phyloP scores from a whole-genome alignment of 1,140 invertebrate species.

The Stratiolaelaps scimitus region DNA sequence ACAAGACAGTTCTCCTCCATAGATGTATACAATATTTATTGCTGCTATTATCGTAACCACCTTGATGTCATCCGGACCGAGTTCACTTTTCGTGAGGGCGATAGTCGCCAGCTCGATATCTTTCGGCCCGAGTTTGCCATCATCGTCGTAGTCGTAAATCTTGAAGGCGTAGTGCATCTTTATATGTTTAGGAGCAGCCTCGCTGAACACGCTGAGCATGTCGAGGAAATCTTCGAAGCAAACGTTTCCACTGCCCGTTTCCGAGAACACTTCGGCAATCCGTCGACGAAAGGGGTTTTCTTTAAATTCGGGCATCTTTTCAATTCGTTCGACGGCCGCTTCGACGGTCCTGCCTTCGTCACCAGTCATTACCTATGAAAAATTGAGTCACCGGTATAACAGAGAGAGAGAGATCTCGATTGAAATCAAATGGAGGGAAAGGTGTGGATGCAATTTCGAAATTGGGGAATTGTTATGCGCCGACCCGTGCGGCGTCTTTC shows the following conservation, averaged over 20 bases:
- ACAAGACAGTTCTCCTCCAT: too few species aligned
- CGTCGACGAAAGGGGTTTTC: slow-evolving; percentile 89
- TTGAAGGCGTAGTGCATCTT: slow-evolving; percentile 51
- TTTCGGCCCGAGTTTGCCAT: slow-evolving; percentile 64
- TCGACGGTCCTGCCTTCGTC: slow-evolving; percentile 61
- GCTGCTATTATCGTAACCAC: too few species aligned
- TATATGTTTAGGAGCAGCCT: slow-evolving; percentile 47
- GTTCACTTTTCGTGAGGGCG: slow-evolving; percentile 67
- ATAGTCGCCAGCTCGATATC: slow-evolving; percentile 71
- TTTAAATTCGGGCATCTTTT: slow-evolving; percentile 67
- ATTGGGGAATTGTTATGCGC: too few species aligned
- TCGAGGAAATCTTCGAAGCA: slow-evolving; percentile 54
- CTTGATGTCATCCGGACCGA: slow-evolving; percentile 63
- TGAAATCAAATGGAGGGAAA: too few species aligned
- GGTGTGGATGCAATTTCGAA: too few species aligned
- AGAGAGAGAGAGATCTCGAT: too few species aligned
- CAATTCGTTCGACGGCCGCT: slow-evolving; percentile 62
- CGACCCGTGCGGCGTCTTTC: too few species aligned
- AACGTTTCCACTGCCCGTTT: slow-evolving; percentile 71
- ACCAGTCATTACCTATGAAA: slow-evolving; percentile 52
- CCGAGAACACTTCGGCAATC: slow-evolving; percentile 80
- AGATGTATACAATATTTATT: too few species aligned
- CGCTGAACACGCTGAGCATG: slow-evolving; percentile 51
- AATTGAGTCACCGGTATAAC: background rate
- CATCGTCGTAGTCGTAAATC: slow-evolving; percentile 74